Conservation (phyloP, 2,113 vertebrate genomes). For the Datnioides undecimradiatus region DNA sequence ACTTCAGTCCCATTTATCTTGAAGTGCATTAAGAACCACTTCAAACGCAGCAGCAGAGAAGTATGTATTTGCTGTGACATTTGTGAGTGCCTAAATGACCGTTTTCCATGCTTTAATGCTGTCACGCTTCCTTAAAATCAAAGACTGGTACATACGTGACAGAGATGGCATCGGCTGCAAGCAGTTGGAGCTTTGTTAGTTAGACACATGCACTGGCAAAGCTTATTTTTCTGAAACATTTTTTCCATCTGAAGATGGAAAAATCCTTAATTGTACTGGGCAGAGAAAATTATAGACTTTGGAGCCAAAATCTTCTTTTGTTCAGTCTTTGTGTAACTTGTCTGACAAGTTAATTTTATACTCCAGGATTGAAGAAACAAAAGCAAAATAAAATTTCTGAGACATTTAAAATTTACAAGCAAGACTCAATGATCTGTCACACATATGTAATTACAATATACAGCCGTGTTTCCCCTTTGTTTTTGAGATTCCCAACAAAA, state of each 20-base stretch:
- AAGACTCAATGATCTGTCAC: background rate
- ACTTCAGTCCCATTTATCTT: background rate
- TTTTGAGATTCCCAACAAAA: background rate
- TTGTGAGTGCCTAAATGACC: background rate
- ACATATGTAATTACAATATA: background rate
- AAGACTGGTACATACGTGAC: background rate
- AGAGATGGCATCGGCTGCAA: too few relatives aligned
- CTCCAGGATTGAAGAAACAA: too few relatives aligned
- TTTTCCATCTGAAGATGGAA: too few relatives aligned
- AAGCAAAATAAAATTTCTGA: too few relatives aligned
- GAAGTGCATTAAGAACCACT: background rate
- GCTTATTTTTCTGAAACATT: background rate
- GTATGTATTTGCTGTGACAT: slow-evolving; percentile 1
- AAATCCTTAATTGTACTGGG: too few relatives aligned
- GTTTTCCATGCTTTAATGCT: background rate
- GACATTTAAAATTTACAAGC: too few relatives aligned
- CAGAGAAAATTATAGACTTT: too few relatives aligned
- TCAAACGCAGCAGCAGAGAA: background rate
- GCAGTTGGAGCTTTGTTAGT: background rate
- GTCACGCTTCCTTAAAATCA: background rate
- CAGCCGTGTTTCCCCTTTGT: background rate
- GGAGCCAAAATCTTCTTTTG: background rate
- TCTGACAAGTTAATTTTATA: too few relatives aligned
- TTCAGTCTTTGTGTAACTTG: background rate
- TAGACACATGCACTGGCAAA: background rate